These are phyloP conservation scores for Paramormyrops hopkinsi DNA, from an alignment of 2,797 vertebrate genomes.

Conservation along the genomic window DNA sequence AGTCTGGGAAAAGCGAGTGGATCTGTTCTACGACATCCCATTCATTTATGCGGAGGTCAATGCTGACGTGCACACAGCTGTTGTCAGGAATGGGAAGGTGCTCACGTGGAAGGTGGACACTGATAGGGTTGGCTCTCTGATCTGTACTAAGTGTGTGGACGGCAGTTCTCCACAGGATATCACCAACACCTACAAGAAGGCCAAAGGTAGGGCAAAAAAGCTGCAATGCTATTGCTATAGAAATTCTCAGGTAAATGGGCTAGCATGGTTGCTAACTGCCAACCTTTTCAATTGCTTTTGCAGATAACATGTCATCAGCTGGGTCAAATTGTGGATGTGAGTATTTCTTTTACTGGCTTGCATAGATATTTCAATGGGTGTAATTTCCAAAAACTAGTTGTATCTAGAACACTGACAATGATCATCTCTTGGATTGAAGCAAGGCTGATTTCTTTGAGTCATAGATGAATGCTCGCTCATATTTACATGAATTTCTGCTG, in stretches of 20 bases:
- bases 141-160: constrained; percentile 82
- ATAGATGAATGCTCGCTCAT: background rate
- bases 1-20: constrained; percentile 62
- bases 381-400: background rate
- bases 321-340: background rate
- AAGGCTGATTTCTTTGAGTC: background rate
- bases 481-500: background rate
- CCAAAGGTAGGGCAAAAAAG: background rate
- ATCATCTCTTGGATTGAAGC: background rate
- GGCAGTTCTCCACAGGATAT: constrained; percentile 61
- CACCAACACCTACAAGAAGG: constrained; percentile 74
- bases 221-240: background rate
- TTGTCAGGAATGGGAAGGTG: constrained; percentile 54
- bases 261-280: background rate
- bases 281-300: background rate
- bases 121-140: constrained; percentile 66
- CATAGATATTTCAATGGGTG: background rate
- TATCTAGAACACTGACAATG: background rate
- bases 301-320: background rate
- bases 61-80: constrained; percentile 66
- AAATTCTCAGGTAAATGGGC: background rate
- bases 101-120: constrained; percentile 61
- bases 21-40: constrained; percentile 68
- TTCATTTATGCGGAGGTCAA: constrained; percentile 86
- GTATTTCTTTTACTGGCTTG: background rate